A percentile compares a stretch with the other conserved stretches of the same genome.
Evolutionary conservation across 2,888 invertebrate genomes (phyloP).

Genomic region (Sminthurides aquaticus): DNA sequence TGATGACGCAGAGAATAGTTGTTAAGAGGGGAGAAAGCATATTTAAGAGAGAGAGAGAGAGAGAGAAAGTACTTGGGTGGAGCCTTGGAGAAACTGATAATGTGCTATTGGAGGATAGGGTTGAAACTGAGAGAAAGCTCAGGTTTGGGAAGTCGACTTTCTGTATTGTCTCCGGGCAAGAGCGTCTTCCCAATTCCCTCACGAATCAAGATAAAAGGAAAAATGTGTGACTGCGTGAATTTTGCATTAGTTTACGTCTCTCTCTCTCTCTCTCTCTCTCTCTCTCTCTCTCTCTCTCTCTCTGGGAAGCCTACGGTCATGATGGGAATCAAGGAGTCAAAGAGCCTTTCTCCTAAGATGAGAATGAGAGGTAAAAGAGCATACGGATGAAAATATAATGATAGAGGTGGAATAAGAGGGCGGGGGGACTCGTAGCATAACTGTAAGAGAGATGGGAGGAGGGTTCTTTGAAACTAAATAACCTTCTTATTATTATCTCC

Average conservation of each 20-base stretch:
- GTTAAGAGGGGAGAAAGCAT: background rate
- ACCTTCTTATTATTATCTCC: no score
- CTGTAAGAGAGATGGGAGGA: no score
- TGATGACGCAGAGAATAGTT: no score
- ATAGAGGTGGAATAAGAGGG: background rate
- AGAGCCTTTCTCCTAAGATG: background rate
- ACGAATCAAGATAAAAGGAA: conserved; percentile 10
- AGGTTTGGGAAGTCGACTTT: no score
- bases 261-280: conserved; percentile 8
- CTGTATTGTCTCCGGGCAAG: background rate
- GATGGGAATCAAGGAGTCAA: background rate
- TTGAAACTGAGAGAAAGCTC: no score
- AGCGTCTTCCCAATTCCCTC: background rate
- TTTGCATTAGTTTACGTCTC: background rate
- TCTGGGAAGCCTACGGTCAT: no score
- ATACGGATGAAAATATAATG: no score
- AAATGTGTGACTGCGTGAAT: conserved; percentile 1
- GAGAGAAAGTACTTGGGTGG: background rate
- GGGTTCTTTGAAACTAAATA: no score
- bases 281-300: conserved; percentile 8
- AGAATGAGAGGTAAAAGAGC: no score
- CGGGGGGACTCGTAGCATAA: no score
- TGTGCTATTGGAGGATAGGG: no score
- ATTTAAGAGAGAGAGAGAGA: background rate
- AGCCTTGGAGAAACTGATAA: no score